These are phyloP conservation scores for Isaurus tuberculatus DNA, from an alignment of 92 coral and sea anemone species.

Conservation along the genomic window DNA sequence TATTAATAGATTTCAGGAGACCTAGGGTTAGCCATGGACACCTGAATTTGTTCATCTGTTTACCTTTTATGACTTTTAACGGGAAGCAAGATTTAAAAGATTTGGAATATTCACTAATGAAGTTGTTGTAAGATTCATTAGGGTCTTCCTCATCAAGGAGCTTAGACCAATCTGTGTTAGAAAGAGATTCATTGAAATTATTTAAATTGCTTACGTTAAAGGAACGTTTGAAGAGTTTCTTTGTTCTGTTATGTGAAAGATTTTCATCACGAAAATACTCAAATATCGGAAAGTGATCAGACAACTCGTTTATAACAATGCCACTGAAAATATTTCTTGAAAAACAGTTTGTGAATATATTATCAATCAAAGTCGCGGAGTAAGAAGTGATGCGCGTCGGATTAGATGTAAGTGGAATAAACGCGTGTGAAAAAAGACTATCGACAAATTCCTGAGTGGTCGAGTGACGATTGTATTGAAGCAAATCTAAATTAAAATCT, in stretches of 20 bases:
- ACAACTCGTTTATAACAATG: background rate
- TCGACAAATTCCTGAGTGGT: too few species aligned
- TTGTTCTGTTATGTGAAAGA: background rate
- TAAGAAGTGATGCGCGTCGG: too few species aligned
- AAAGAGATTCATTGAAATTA: slow-evolving; percentile 1
- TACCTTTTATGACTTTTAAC: too few species aligned
- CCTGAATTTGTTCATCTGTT: too few species aligned
- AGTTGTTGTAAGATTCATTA: background rate
- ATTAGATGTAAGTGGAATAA: too few species aligned
- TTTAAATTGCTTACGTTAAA: background rate
- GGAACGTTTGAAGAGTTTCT: background rate
- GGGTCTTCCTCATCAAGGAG: background rate
- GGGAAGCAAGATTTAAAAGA: too few species aligned
- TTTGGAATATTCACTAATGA: background rate
- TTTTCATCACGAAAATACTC: background rate
- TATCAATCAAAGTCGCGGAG: too few species aligned
- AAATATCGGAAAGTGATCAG: slow-evolving; percentile 3
- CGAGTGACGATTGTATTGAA: too few species aligned
- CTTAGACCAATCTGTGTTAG: background rate
- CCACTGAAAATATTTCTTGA: background rate
- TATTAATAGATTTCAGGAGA: too few species aligned
- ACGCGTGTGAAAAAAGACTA: too few species aligned
- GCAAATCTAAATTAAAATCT: too few species aligned
- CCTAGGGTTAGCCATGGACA: too few species aligned
- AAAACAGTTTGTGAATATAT: background rate